Conservation (phyloP, 2,888 invertebrate species). For the Phaonia tiefii region DNA sequence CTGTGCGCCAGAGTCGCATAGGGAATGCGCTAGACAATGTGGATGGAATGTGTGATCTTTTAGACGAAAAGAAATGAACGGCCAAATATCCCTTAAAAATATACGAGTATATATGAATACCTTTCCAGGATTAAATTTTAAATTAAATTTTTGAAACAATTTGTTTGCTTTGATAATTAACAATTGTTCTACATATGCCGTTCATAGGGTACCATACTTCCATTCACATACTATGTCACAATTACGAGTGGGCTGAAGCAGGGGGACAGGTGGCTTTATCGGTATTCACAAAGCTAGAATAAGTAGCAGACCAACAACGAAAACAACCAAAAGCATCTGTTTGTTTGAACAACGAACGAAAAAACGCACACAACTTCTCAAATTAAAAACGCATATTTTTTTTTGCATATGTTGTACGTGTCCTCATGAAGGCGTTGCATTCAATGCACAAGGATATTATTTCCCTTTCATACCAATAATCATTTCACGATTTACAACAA, state of each 20-base stretch:
- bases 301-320: constrained; percentile 6
- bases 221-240: constrained; percentile 26
- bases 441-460: constrained; percentile 24
- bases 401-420: constrained; percentile 17
- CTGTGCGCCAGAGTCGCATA: constrained; percentile 27
- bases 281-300: not conserved
- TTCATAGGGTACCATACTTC: not conserved
- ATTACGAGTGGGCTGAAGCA: constrained; percentile 9
- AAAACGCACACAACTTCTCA: constrained; percentile 39
- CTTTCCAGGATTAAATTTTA: no score
- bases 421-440: not conserved
- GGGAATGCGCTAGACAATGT: not conserved
- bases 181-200: no score
- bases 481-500: constrained; percentile 39
- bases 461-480: constrained; percentile 7
- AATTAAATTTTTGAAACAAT: no score
- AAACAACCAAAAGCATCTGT: constrained; percentile 18
- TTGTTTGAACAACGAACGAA: not conserved
- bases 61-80: no score
- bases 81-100: no score
- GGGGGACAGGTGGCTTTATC: constrained; percentile 29
- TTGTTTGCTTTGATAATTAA: no score
- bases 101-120: no score
- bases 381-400: constrained; percentile 38
- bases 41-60: no score